These are phyloP conservation scores for Huso huso DNA, from an alignment of 2,797 vertebrate species.

Conservation along the genomic window DNA sequence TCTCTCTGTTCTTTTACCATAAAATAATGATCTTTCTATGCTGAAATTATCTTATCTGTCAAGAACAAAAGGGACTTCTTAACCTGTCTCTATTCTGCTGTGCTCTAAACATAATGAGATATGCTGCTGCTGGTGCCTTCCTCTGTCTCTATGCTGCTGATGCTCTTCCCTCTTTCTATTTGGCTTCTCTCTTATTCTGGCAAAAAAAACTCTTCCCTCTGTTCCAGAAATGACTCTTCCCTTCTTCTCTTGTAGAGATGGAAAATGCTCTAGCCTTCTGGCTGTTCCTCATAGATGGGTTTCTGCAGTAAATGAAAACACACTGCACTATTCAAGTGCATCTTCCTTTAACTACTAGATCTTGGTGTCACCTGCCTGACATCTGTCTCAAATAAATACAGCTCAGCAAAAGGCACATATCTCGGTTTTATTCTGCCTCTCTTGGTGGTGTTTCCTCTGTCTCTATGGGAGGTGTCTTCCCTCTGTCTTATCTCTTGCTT, in stretches of 20 bases:
- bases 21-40: too few relatives aligned
- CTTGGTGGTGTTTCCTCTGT: slow-evolving; percentile 70
- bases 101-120: too few relatives aligned
- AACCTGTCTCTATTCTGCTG: too few relatives aligned
- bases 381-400: slow-evolving; percentile 70
- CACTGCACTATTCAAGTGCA: slow-evolving; percentile 14
- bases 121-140: too few relatives aligned
- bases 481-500: slow-evolving; percentile 79
- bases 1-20: too few relatives aligned
- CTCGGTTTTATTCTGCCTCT: slow-evolving; percentile 68
- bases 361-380: slow-evolving; percentile 29
- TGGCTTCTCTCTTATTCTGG: too few relatives aligned
- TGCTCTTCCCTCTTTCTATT: too few relatives aligned
- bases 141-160: too few relatives aligned
- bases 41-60: too few relatives aligned
- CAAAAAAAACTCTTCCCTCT: background rate
- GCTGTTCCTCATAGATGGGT: slow-evolving; percentile 7
- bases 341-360: slow-evolving; percentile 34
- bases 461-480: slow-evolving; percentile 65
- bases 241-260: background rate
- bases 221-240: background rate
- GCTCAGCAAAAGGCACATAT: slow-evolving; percentile 66
- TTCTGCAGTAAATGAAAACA: slow-evolving; percentile 2
- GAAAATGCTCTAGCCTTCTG: background rate
- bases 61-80: too few relatives aligned